Percentiles rank a stretch among this genome's conserved stretches.
Evolutionary conservation across 92 coral and sea anemone species (phyloP).

Genomic region (Ricordea florida): DNA sequence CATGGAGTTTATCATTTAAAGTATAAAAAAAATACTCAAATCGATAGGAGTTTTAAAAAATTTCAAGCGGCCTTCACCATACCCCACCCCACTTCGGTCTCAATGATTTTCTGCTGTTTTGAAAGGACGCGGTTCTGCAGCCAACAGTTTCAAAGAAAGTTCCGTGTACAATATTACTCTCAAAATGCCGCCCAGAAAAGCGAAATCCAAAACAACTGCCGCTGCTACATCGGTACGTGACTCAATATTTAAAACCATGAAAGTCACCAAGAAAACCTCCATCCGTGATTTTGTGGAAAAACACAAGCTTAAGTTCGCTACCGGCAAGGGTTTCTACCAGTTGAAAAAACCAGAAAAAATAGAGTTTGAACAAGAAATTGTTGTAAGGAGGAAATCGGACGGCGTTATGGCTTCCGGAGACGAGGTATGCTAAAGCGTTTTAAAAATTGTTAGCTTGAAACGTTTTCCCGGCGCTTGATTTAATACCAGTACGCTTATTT

Average conservation of each 20-base stretch:
- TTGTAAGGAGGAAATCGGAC: conserved; percentile 82
- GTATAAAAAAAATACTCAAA: too few species aligned
- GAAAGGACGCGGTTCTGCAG: not conserved
- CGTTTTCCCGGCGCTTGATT: too few species aligned
- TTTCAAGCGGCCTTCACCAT: too few species aligned
- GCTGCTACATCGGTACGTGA: conserved; percentile 47
- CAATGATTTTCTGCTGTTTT: not conserved
- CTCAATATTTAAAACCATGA: conserved; percentile 77
- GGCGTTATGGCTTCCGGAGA: conserved; percentile 81
- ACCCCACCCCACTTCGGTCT: too few species aligned
- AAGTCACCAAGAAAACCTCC: conserved; percentile 65
- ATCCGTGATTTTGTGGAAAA: conserved; percentile 82
- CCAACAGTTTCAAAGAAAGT: not conserved
- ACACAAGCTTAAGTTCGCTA: conserved; percentile 81
- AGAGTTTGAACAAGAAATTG: conserved; percentile 87
- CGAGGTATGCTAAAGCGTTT: conserved; percentile 56
- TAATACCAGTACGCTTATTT: too few species aligned
- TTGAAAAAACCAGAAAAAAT: conserved; percentile 95
- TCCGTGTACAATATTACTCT: not conserved
- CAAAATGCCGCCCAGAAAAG: conserved; percentile 77
- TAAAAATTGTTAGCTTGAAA: too few species aligned
- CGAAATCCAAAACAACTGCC: conserved; percentile 43
- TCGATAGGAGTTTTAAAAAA: too few species aligned
- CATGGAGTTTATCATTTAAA: too few species aligned
- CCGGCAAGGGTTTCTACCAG: conserved; percentile 92